A percentile compares a stretch with the other conserved stretches of the same genome.
phyloP scores from a whole-genome alignment of 2,888 invertebrate genomes.

The Hydropsyche betteni region DNA sequence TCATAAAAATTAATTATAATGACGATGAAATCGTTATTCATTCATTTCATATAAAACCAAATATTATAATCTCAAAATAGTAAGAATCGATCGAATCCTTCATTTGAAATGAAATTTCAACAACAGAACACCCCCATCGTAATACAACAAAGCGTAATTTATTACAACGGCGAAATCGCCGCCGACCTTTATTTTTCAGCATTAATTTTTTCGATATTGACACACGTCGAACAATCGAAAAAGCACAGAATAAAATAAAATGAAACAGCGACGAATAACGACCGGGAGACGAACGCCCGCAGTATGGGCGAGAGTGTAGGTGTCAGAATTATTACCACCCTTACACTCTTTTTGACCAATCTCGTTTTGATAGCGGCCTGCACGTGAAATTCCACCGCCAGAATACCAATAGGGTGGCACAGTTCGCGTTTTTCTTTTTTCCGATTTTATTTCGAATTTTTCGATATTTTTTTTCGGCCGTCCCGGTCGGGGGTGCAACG shows the following conservation, averaged over 20 bases:
- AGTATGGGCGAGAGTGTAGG: not conserved
- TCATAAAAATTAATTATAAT: too few species aligned
- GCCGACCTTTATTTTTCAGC: not conserved
- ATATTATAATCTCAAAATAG: too few species aligned
- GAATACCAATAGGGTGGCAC: constrained; percentile 18
- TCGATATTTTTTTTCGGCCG: not conserved
- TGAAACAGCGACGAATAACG: not conserved
- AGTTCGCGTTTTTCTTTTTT: not conserved
- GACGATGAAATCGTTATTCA: too few species aligned
- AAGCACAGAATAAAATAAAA: not conserved
- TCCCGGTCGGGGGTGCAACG: not conserved
- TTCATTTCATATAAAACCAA: too few species aligned
- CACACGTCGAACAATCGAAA: not conserved
- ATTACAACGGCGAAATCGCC: too few species aligned
- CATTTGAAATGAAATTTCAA: too few species aligned
- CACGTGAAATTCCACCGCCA: not conserved
- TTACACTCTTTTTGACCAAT: constrained; percentile 19
- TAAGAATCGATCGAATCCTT: too few species aligned
- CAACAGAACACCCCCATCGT: too few species aligned
- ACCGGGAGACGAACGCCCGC: not conserved
- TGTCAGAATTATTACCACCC: constrained; percentile 21
- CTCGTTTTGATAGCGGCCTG: constrained; percentile 12
- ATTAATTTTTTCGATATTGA: not conserved
- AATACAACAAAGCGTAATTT: too few species aligned
- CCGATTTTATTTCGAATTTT: not conserved